Evolutionary conservation across 2,797 vertebrate genomes (phyloP), one percentile per base, ranked within the genome.

Genomic region (Myotis findleyi): DNA sequence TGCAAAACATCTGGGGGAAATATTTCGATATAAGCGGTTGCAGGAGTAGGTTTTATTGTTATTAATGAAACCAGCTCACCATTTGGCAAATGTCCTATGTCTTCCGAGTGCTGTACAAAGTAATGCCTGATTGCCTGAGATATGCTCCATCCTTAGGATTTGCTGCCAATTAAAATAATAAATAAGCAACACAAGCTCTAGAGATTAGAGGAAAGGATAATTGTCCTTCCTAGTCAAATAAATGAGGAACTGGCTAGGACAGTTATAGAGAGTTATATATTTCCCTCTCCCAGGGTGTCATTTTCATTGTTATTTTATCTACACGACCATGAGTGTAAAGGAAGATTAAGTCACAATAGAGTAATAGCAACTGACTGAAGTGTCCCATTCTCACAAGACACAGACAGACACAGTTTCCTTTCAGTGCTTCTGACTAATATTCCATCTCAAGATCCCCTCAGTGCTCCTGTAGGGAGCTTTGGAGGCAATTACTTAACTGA

Each of bases 131-230:
- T 72, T 96, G 69, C 82, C 55, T 14, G 64, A 95, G 27, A 66
- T 51, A 85, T n/a, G 64, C 0, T 95, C 93, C 97, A 55, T 92
- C 41, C 10, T 76, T n/a, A 89, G 75, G 0, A 14, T 91, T 95
- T 7, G 2, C 68, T 91, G 89, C 21, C 97, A 98, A 97, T 97
- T 98, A 98, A 98, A 98, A 97, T 94, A 97, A 94, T 91, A 98
- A 98, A 93, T 73, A 97, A 97, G 83, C 87, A 96, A 49, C 64
- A 93, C 59, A 91, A 96, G 75, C 47, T 85, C 17, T n/a, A 95
- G 72, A 92, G 93, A 98, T 97, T 90, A 93, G 53, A 96, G 71
- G 88, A 71, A 17, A n/a, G 6, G 71, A 92, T 94, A 97, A 97
- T 94, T 95, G 62, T 71, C 77, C 69, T 97, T 97, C 95, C 87